These are phyloP conservation scores for Emmelina monodactyla DNA, from an alignment of 2,888 invertebrate species.

Conservation along the genomic window DNA sequence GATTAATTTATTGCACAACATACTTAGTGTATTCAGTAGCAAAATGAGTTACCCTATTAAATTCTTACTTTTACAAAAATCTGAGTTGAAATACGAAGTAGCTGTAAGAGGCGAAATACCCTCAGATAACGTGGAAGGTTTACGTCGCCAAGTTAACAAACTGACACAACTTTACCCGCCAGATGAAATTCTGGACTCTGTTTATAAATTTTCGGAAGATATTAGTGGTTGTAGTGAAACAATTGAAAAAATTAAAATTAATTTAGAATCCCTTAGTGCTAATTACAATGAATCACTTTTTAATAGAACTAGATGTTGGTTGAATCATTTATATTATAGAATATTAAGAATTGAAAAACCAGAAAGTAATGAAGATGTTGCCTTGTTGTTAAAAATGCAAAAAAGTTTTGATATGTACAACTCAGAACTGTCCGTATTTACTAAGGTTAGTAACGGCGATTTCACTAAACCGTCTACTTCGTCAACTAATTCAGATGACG, in stretches of 20 bases:
- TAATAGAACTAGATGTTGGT: background rate
- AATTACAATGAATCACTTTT: background rate
- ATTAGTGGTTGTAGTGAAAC: conserved; percentile 2
- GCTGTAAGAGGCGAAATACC: background rate
- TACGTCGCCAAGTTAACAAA: conserved; percentile 3
- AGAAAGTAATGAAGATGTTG: background rate
- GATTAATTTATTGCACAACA: no score
- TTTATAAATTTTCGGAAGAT: background rate
- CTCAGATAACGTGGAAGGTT: conserved; percentile 3
- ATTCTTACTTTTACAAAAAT: conserved; percentile 2
- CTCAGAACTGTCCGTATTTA: background rate
- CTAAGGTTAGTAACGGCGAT: background rate
- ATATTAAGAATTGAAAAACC: conserved; percentile 1
- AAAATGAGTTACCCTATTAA: conserved; percentile 1
- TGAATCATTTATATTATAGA: conserved; percentile 2
- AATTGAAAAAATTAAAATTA: conserved; percentile 5
- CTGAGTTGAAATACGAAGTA: conserved; percentile 2
- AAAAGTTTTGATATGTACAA: background rate
- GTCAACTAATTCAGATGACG: background rate
- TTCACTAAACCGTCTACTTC: background rate
- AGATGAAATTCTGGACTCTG: conserved; percentile 1
- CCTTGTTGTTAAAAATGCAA: background rate
- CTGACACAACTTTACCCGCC: conserved; percentile 2
- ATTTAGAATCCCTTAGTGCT: background rate
- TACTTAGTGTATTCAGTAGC: no score